Percentiles rank a stretch among this genome's conserved stretches.
These are phyloP conservation scores for Empis stercorea DNA, from an alignment of 2,888 invertebrate species.

Conservation along the genomic window DNA sequence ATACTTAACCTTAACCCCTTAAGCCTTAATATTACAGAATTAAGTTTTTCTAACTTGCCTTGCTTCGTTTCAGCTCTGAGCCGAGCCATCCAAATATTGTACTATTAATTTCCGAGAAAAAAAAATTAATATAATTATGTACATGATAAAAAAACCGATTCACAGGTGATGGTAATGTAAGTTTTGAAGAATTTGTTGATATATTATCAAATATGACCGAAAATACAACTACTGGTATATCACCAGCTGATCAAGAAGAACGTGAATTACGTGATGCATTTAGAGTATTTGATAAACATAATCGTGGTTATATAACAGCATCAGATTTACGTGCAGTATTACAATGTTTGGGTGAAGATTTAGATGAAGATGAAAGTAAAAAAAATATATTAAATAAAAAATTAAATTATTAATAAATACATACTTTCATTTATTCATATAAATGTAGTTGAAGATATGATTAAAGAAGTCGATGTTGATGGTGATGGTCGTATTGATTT, in stretches of 20 bases:
- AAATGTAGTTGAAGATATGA: conserved; percentile 81
- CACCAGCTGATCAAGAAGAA: conserved; percentile 65
- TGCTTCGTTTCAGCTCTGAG: too few species aligned
- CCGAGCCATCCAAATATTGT: too few species aligned
- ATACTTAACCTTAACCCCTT: too few species aligned
- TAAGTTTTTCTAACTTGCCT: too few species aligned
- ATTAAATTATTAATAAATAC: neutral
- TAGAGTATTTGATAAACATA: conserved; percentile 81
- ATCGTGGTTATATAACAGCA: conserved; percentile 80
- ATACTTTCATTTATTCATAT: neutral
- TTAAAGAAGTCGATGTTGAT: conserved; percentile 89
- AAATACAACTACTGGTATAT: conserved; percentile 43
- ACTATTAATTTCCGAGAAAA: too few species aligned
- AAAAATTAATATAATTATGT: too few species aligned
- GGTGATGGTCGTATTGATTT: conserved; percentile 90
- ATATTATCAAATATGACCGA: conserved; percentile 64
- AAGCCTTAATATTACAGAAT: too few species aligned
- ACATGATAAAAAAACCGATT: too few species aligned
- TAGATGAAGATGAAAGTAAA: conserved; percentile 83
- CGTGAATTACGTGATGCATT: conserved; percentile 75
- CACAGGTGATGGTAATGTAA: conserved; percentile 73
- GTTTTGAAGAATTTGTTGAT: conserved; percentile 79
- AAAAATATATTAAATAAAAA: too few species aligned
- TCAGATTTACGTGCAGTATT: conserved; percentile 76
- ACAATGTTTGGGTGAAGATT: conserved; percentile 77